Base-by-base conservation (phyloP, 1,140 invertebrate genomes). In the Bombyx mandarina region DNA sequence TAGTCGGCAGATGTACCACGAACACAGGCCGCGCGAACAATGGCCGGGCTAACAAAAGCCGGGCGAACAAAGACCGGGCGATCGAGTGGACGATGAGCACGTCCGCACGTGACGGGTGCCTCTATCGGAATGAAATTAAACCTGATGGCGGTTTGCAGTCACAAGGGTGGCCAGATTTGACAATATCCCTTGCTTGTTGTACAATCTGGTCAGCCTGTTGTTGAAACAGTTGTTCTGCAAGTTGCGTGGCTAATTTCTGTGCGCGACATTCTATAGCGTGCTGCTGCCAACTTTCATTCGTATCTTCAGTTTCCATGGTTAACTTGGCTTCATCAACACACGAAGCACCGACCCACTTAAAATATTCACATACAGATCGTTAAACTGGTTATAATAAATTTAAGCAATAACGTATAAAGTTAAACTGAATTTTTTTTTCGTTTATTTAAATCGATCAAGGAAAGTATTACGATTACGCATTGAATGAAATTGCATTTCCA, bases 141-240 rank as follows among this genome's bases (percentile, higher is more conserved):
- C 61, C 57, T 55, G 62, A 56, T 43, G 57, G 60, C 10, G 50
- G 62, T 52, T 65, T 62, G 58, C 81, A 82, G 56, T 78, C 70
- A 61, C 81, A 86, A 4, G 74, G 77, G n/a, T 72, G 69, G 26
- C 73, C 70, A 8, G 67, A 58, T 35, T 59, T 58, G 1, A 79
- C 58, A 12, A 75, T 65, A 22, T 80, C 65, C 52, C 74, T 75
- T 0, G 79, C 77, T 50, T 65, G 75, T 52, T 71, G 60, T 9
- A 69, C 65, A 6, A 86, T 18, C 45, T 74, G 54, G 4, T 79
- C 79, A 5, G 79, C 74, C 61, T 67, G 72, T 43, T 83, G 73
- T n/a, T 75, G 56, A 42, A 78, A 80, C n/a, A 86, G 52, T 55
- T 84, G 65, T 50, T 83, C 76, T 0, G 79, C 80, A 1, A 86